Evolutionary conservation across 2,113 vertebrate species (phyloP), one percentile per base, ranked within the genome.

Genomic region (Epinephelus cyanopodus): DNA sequence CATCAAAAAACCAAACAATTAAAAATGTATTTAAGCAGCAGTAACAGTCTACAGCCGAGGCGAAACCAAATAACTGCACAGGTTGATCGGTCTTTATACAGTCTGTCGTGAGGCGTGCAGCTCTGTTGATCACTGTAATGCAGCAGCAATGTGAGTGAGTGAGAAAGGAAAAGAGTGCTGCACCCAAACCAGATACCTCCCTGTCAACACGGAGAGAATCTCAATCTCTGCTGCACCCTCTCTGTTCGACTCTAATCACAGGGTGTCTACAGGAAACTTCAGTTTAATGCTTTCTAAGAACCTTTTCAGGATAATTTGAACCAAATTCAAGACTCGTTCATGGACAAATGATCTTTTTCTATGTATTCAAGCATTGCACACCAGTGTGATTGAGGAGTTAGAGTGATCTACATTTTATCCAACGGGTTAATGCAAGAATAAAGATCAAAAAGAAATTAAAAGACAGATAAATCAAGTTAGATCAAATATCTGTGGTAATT

Each of bases 1-100:
- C 37, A 37, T 57, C 12, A 69, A 27, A 27, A 50, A 62, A 79
- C 33, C 33, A 48, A 69, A 27, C 64, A 47, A 64, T 80, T 57
- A 70, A 19, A 67, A 58, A 39, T 52, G 17, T 60, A 42, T 70
- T 74, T 25, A 50, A 58, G 42, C 5, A 23, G 39, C 52, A 50
- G 42, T 15, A 29, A 47, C 52, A 29, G 45, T 6, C 11, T 2
- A 1, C 3, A 4, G 77, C 15, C n/a, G 33, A 50, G 21, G 10
- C 23, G 33, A 42, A 15, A 21, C 2, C 68, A 78, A 70, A 54
- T 61, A 79, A 67, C 17, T 63, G 68, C 45, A 5, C 71, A 48
- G 81, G 70, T 72, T 75, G 21, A 69, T 69, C 74, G 56, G 62
- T 50, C 67, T 70, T 23, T 10, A 33, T 14, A 9, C 37, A 23